phyloP scores from a whole-genome alignment of 2,888 invertebrate genomes.

The Apamea crenata region DNA sequence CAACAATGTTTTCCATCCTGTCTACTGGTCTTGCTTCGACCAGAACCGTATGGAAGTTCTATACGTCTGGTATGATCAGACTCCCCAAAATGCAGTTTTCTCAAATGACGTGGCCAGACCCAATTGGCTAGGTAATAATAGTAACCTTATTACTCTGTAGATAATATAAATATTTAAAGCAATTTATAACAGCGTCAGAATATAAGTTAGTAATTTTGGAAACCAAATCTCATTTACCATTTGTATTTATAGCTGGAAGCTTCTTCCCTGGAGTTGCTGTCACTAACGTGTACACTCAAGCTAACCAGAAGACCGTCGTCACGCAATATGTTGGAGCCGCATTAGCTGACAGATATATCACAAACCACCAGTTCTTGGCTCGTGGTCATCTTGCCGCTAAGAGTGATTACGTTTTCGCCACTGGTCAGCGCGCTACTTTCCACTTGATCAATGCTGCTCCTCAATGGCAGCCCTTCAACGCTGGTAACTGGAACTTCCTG shows the following conservation, averaged over 20 bases:
- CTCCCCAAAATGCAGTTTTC: conserved; percentile 83
- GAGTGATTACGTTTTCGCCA: conserved; percentile 91
- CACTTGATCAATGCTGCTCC: conserved; percentile 92
- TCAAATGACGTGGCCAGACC: conserved; percentile 88
- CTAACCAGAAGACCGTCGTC: conserved; percentile 77
- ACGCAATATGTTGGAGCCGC: conserved; percentile 76
- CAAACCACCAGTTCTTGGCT: conserved; percentile 84
- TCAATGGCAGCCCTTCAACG: conserved; percentile 92
- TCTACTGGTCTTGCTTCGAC: conserved; percentile 90
- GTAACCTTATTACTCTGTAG: neutral
- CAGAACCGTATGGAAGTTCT: conserved; percentile 85
- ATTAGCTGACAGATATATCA: conserved; percentile 86
- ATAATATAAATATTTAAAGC: no score
- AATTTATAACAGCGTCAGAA: no score
- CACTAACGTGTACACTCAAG: conserved; percentile 84
- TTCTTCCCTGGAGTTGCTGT: conserved; percentile 87
- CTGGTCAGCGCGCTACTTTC: conserved; percentile 91
- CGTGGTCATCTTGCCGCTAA: conserved; percentile 92
- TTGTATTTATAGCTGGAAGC: conserved; percentile 78
- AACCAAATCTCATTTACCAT: neutral
- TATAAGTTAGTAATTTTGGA: no score
- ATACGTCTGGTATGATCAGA: conserved; percentile 88
- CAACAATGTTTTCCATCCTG: conserved; percentile 83
- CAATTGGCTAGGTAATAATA: conserved; percentile 80
- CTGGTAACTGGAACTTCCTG: conserved; percentile 90